Evolutionary conservation across 2,113 vertebrate species (phyloP).

Genomic region (Rhabdomys dilectus): DNA sequence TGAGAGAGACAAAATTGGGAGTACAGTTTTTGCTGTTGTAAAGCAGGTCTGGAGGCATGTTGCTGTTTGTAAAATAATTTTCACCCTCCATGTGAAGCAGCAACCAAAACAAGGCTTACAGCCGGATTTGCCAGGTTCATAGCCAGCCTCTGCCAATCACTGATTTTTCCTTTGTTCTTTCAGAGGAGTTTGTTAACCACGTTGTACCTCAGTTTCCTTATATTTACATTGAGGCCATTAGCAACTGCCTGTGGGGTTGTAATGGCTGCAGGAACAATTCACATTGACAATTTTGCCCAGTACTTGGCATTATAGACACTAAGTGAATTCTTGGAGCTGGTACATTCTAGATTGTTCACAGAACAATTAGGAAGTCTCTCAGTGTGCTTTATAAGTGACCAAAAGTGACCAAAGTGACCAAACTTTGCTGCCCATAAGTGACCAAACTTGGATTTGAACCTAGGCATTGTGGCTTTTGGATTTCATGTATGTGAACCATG

Average conservation of each 20-base stretch:
- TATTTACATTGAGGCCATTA: background rate
- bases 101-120: background rate
- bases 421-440: background rate
- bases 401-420: too few relatives aligned
- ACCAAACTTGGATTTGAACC: background rate
- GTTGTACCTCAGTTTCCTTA: background rate
- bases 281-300: background rate
- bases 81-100: background rate
- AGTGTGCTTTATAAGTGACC: background rate
- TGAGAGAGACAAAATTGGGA: background rate
- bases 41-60: background rate
- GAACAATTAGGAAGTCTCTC: background rate
- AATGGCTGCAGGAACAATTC: background rate
- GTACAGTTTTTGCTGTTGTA: background rate
- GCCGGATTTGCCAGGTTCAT: background rate
- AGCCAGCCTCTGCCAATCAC: background rate
- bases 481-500: background rate
- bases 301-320: background rate
- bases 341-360: background rate
- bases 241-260: background rate
- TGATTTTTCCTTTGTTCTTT: background rate
- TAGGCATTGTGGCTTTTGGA: background rate
- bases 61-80: background rate
- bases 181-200: background rate
- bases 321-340: background rate